phyloP scores from a whole-genome alignment of 1,140 invertebrate genomes.

The Chelonus insularis region DNA sequence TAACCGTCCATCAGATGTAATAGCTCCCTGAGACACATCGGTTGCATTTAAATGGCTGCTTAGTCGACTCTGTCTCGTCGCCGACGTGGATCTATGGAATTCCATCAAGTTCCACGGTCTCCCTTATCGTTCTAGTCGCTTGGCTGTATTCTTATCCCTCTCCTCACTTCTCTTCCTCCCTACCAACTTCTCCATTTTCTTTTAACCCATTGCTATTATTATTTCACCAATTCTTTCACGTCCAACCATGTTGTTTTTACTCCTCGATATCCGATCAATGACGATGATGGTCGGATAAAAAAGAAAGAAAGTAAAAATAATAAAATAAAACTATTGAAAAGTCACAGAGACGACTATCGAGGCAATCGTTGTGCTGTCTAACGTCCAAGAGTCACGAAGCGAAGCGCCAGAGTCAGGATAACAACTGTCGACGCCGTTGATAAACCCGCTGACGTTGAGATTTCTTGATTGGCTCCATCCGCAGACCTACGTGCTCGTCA shows the following conservation, averaged over 20 bases:
- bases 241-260: neutral
- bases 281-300: neutral
- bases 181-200: slow-evolving; percentile 18
- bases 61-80: slow-evolving; percentile 61
- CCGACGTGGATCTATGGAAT: slow-evolving; percentile 61
- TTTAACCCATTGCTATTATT: slow-evolving; percentile 8
- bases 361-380: slow-evolving; percentile 8
- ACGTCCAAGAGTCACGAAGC: slow-evolving; percentile 20
- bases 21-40: slow-evolving; percentile 62
- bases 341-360: neutral
- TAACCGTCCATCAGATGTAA: slow-evolving; percentile 62
- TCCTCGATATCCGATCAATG: neutral
- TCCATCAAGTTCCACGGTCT: slow-evolving; percentile 54
- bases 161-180: slow-evolving; percentile 33
- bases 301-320: neutral
- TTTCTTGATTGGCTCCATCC: slow-evolving; percentile 60
- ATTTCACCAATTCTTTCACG: neutral
- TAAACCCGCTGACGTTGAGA: slow-evolving; percentile 54
- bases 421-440: slow-evolving; percentile 46
- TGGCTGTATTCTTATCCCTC: slow-evolving; percentile 41
- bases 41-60: slow-evolving; percentile 63
- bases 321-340: neutral
- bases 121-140: slow-evolving; percentile 57
- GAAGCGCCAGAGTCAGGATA: slow-evolving; percentile 40
- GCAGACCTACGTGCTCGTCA: slow-evolving; percentile 60